Base-by-base conservation (phyloP, 2,888 invertebrate species). In the Mantis religiosa region DNA sequence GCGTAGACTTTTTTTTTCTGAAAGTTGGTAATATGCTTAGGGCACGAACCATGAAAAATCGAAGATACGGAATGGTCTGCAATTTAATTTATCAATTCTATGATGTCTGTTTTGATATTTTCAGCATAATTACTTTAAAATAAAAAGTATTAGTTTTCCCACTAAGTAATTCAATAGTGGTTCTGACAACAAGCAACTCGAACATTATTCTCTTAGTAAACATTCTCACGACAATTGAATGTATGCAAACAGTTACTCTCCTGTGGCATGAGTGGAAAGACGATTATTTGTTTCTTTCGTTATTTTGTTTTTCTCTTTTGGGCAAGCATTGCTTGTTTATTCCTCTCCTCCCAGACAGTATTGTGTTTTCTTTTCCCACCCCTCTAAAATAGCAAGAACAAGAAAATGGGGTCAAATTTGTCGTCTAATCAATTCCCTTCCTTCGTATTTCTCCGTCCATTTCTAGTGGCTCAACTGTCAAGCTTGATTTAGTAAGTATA, bases 401-500 rank as follows among this genome's bases (percentile, higher is more conserved):
- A 47, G 25, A 86, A 83, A 88, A 89, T 71, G 86, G 82, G 89
- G 30, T 83, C 82, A 86, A 87, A 89, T 89, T 83, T 89, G 89
- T 89, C 87, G 89, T 89, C 87, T 47, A 85, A 89, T 89, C 86
- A 86, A 86, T 86, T 89, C 34, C 82, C 7, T 34, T 41, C 87
- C 82, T n/a, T 14, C 82, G 30, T 28, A 27, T 20, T 86, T 71
- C 86, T 71, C 28, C 41, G 81, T 82, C 30, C 34, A 87, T 82
- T 82, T 87, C n/a, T 34, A 41, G 30, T 87, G 28, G 34, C 82
- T 87, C 27, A 82, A 81, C 28, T 87, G 81, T 34, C 87, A 87
- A 81, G 34, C 14, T 82, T 82, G 82, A 87, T 82, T 87, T 82
- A 87, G 82, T 28, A 81, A 81, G 25, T 28, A 81, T 15, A 86